Percentiles rank a stretch among this genome's conserved stretches.
These are phyloP conservation scores for Malachius bipustulatus DNA, from an alignment of 2,888 invertebrate genomes.

Conservation along the genomic window DNA sequence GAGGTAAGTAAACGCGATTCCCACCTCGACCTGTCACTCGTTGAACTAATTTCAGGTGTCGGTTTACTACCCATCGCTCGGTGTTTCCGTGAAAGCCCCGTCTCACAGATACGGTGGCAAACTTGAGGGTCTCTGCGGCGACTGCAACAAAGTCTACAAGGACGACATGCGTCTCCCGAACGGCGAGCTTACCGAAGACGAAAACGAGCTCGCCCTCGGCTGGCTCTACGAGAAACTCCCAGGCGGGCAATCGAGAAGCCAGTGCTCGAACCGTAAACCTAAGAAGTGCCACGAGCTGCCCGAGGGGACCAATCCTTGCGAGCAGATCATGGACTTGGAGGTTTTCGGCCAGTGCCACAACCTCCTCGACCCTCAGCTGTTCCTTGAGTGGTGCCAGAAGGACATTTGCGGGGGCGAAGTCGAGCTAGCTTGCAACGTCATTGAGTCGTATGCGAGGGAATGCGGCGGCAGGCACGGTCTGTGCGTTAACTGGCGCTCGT, in stretches of 20 bases:
- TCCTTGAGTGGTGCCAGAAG: slow-evolving; percentile 56
- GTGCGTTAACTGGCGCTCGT: slow-evolving; percentile 61
- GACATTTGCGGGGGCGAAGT: slow-evolving; percentile 48
- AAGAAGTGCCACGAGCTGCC: slow-evolving; percentile 40
- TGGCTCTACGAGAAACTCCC: slow-evolving; percentile 41
- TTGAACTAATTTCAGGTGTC: slow-evolving; percentile 28
- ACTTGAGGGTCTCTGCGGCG: slow-evolving; percentile 72
- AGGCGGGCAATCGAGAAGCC: slow-evolving; percentile 32
- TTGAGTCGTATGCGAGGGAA: slow-evolving; percentile 62
- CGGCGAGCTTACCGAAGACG: slow-evolving; percentile 43
- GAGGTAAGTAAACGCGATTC: slow-evolving; percentile 53
- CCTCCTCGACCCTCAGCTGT: slow-evolving; percentile 56
- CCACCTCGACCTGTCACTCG: slow-evolving; percentile 1
- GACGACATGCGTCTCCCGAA: slow-evolving; percentile 45
- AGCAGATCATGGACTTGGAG: slow-evolving; percentile 44
- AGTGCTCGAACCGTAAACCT: slow-evolving; percentile 31
- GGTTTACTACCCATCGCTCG: slow-evolving; percentile 38
- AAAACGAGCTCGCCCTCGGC: slow-evolving; percentile 42
- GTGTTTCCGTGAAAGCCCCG: slow-evolving; percentile 50
- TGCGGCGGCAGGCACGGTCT: slow-evolving; percentile 56
- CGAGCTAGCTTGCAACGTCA: slow-evolving; percentile 48
- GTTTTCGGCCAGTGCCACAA: slow-evolving; percentile 59
- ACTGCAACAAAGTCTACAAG: slow-evolving; percentile 50
- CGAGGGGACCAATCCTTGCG: slow-evolving; percentile 53
- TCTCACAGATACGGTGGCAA: slow-evolving; percentile 59